Base-by-base conservation (phyloP, 2,888 invertebrate species). In the Ormyrus rosae region DNA sequence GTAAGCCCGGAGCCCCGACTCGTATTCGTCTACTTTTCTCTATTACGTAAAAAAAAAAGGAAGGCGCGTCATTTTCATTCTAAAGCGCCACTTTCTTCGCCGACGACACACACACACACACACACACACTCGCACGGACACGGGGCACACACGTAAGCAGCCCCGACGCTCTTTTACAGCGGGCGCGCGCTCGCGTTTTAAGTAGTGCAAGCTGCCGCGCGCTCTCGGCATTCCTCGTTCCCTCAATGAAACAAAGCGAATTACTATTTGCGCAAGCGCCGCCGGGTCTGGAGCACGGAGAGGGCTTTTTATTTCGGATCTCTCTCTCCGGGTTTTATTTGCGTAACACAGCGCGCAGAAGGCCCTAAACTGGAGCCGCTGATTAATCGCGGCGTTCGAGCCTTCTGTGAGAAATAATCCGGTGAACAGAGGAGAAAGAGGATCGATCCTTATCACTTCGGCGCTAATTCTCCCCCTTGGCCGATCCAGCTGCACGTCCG, bases 11-110 rank as follows among this genome's bases (percentile, higher is more conserved):
- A 34, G 34, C 50, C 45, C 11, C 46, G 34, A 46, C 50, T 53
- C 53, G 51, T 61, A 68, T 75, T 64, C n/a, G 60, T 48, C 75
- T 60, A 74, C 81, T 81, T 78, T 81, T 70, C 69, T 81, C 65
- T 60, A n/a, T 78, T 81, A 78, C 65, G 74, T 81, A 78, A 81
- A 74, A 60, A 58, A 70, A 73, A 19, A 19, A 19, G 34, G 34
- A 34, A 77, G 63, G 61, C 70, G 74, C 67, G 55, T 79, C 51
- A 61, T 65, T 64, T 79, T 74, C 69, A 64, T 70, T 69, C 34
- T 58, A 53, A 79, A 74, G 69, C 51, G 58, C 11, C 69, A 69
- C 79, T 74, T 79, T 79, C 69, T 79, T 79, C 53, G 8, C 34
- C 10, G 4, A 6, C n/a, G 5, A 34, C 0, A 11, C 46, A 45